A percentile compares a stretch with the other conserved stretches of the same genome.
phyloP scores from a whole-genome alignment of 2,797 vertebrate genomes.

The Chrysocyon brachyurus region DNA sequence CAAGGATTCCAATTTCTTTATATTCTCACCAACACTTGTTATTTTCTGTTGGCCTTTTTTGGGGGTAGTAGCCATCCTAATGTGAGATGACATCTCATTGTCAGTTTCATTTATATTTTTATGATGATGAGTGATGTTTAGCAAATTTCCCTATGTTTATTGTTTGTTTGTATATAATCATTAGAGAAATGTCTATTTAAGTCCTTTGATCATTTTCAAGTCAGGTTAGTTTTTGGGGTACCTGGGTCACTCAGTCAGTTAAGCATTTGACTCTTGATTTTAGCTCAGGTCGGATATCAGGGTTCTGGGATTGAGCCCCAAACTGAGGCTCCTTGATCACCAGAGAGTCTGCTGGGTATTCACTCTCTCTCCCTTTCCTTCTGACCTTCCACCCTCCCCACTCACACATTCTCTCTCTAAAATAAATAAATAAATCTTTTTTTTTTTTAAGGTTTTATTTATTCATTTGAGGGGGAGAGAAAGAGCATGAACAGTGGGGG shows the following conservation, averaged over 20 bases:
- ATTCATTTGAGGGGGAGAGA: not conserved
- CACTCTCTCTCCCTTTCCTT: not conserved
- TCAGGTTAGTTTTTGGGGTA: not conserved
- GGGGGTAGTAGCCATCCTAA: not conserved
- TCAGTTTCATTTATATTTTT: not conserved
- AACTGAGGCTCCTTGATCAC: not conserved
- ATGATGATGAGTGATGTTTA: not conserved
- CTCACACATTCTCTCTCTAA: not conserved
- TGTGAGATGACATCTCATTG: not conserved
- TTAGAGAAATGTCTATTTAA: not conserved
- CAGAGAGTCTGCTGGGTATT: not conserved
- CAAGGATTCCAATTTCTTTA: not conserved
- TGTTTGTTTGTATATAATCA: not conserved
- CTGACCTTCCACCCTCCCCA: not conserved
- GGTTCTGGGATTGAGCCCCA: not conserved
- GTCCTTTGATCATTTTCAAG: not conserved
- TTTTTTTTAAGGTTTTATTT: not conserved
- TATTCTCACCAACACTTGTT: not conserved
- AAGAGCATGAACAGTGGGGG: not conserved
- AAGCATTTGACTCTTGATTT: not conserved
- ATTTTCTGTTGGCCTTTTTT: not conserved
- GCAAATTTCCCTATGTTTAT: not conserved
- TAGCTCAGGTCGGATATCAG: not conserved
- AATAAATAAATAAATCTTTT: not conserved
- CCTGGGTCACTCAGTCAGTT: not conserved